Conservation (phyloP, 2,888 invertebrate species). For the Zygogramma bicolorata region DNA sequence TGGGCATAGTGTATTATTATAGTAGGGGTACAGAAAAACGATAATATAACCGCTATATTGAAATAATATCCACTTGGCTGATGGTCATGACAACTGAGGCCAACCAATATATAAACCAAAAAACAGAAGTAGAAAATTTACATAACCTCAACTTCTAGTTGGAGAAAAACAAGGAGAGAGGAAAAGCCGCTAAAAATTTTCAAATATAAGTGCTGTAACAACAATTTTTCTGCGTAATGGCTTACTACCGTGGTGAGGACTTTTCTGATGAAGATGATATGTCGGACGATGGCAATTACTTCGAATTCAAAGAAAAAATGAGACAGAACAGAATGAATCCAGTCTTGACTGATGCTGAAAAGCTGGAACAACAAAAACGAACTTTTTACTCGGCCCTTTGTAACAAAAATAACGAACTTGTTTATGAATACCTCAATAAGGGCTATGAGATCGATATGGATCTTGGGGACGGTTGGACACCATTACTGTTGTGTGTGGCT, state of each 20-base stretch:
- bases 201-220: neutral
- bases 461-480: constrained; percentile 73
- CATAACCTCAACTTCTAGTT: too few relatives aligned
- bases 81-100: too few relatives aligned
- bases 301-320: constrained; percentile 15
- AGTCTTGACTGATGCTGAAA: constrained; percentile 41
- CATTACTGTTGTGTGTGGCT: constrained; percentile 73
- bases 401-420: constrained; percentile 38
- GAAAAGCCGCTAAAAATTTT: too few relatives aligned
- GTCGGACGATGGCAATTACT: constrained; percentile 35
- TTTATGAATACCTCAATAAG: constrained; percentile 58
- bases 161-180: too few relatives aligned
- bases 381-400: constrained; percentile 47
- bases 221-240: neutral
- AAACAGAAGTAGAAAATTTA: too few relatives aligned
- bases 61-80: too few relatives aligned
- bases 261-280: neutral
- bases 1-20: too few relatives aligned
- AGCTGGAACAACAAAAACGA: constrained; percentile 36
- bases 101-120: too few relatives aligned
- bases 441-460: constrained; percentile 62
- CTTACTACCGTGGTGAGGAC: neutral
- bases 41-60: too few relatives aligned
- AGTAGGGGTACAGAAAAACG: too few relatives aligned
- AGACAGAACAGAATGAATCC: constrained; percentile 13